Base-by-base conservation (phyloP, 1,140 invertebrate genomes). In the Achatina immaculata region DNA sequence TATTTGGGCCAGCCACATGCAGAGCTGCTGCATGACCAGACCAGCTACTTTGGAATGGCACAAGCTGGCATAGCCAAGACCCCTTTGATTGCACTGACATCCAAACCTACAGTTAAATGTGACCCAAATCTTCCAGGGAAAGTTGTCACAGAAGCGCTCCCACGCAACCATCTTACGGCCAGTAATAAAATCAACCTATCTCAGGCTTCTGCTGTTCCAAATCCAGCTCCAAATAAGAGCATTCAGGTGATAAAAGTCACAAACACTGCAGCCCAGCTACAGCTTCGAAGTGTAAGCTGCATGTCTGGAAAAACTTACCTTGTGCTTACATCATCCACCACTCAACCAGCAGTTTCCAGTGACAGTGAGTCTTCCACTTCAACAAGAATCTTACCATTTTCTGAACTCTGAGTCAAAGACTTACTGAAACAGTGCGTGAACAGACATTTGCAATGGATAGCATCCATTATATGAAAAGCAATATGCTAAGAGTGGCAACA, bases 381-480 rank as follows among this genome's bases (percentile, higher is more conserved):
- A 38, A 24, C 40, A 31, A 73, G 71, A 73, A 48, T 73, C 71
- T 73, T 73, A 48, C 71, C 71, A 11, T 73, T 73, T 51, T 73
- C 71, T 21, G 71, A 73, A 48, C 28, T 73, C n/a, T 73, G 71
- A 73, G 42, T n/a, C n/a, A n/a, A n/a, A n/a, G n/a, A n/a, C n/a
- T n/a, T n/a, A n/a, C n/a, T n/a, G n/a, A n/a, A n/a, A n/a, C n/a
- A n/a, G n/a, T n/a, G n/a, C n/a, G n/a, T n/a, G n/a, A n/a, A n/a
- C n/a, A n/a, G n/a, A n/a, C 11, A 4, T 62, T 62, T 31, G 2
- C n/a, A 31, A 6, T 62, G 31, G 58, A 62, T 62, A 62, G 28
- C 58, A 2, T 28, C 58, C 7, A 62, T 9, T 62, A 28, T 62
- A 9, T 62, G 4, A 62, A 28, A 62, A 62, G 58, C 58, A 62